Evolutionary conservation across 2,797 vertebrate species (phyloP), one percentile per base, ranked within the genome.

Genomic region (Ciconia nigra): DNA sequence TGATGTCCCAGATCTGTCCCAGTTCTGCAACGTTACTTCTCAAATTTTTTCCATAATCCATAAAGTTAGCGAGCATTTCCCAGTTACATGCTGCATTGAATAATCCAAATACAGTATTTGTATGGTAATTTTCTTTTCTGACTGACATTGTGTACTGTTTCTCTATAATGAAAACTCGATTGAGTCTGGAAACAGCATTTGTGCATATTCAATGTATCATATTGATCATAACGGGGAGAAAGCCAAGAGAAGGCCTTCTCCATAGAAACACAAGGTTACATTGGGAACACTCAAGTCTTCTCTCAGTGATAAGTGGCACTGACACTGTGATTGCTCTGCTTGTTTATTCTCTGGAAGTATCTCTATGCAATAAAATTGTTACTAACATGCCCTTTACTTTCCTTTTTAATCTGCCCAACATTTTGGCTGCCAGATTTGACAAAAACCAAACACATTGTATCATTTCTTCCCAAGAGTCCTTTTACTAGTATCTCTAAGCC

Each of bases 361-460:
- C 77, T 90, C 95, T 88, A 47, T 90, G 58, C 44, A 80, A 33
- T 35, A 58, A 54, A 39, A 46, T 88, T 92, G 96, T 92, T 95
- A 44, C 78, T 81, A 73, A 65, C 70, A 25, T 95, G 87, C 39
- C 83, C 62, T 88, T 96, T 78, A 52, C 59, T 49, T 76, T 65
- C 52, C 42, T 61, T 85, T 90, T 84, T 81, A 87, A 84, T 96
- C 93, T 94, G 83, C 77, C 96, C 61, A 91, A 80, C 57, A 67
- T 42, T 89, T 92, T 89, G 52, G 20, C 70, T 78, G 35, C 28
- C 82, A 72, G 71, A 76, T 79, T 92, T 95, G 88, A 89, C 14
- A 28, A 51, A 70, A 67, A 42, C 15, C 24, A 55, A 83, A 73
- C 10, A 55, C 25, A 20, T 21, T 28, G 3, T 57, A 62, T 66